Percentiles rank a stretch among this genome's conserved stretches.
Conservation (phyloP, 30 jellyfish, hydroid and myxozoan genomes). For the Aurelia sp. region DNA sequence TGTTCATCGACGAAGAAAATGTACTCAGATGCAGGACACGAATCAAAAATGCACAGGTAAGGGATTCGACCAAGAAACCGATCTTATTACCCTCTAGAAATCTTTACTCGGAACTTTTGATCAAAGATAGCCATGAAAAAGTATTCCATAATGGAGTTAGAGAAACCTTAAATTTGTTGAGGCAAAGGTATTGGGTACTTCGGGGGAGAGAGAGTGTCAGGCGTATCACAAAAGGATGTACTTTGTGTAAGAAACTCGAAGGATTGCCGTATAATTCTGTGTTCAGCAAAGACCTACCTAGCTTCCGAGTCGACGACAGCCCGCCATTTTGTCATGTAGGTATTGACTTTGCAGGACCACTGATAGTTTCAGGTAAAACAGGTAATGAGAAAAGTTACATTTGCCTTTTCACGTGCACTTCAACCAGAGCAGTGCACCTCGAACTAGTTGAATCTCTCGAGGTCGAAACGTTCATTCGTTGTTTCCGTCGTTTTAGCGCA, state of each 20-base stretch:
- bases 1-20: conserved; percentile 50
- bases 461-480: too few relatives aligned
- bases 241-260: conserved; percentile 44
- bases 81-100: conserved; percentile 47
- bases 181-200: conserved; percentile 63
- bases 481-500: too few relatives aligned
- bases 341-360: conserved; percentile 53
- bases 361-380: conserved; percentile 18
- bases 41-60: conserved; percentile 21
- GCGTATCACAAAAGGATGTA: conserved; percentile 14
- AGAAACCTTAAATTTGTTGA: conserved; percentile 46
- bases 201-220: conserved; percentile 72
- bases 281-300: conserved; percentile 19
- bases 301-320: conserved; percentile 3
- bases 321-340: conserved; percentile 33
- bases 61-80: conserved; percentile 63
- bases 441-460: too few relatives aligned
- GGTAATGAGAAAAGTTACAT: too few relatives aligned
- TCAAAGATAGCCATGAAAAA: conserved; percentile 53
- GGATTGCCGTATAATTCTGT: conserved; percentile 44
- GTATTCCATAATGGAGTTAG: conserved; percentile 62
- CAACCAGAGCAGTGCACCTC: too few relatives aligned
- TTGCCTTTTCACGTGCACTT: too few relatives aligned
- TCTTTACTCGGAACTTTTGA: conserved; percentile 13
- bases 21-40: conserved; percentile 53